Evolutionary conservation across 2,888 invertebrate species (phyloP).

Genomic region (Drosophila anomalipes): DNA sequence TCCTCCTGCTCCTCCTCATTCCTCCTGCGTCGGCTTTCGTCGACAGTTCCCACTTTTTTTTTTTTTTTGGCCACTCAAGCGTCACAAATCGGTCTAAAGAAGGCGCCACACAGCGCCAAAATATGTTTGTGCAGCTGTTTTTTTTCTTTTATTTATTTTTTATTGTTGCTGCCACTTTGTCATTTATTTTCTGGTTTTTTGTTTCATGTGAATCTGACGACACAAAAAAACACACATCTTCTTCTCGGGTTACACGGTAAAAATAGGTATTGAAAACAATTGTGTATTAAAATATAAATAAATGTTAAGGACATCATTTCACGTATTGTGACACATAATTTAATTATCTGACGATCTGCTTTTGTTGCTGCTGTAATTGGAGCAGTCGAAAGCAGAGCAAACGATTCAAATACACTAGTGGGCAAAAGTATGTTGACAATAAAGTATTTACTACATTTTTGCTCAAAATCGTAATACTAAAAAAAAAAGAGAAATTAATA

Average conservation of each 20-base stretch:
- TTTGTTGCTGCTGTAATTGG: not conserved
- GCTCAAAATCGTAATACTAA: too few relatives aligned
- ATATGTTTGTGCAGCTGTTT: conserved; percentile 58
- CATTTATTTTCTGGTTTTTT: not conserved
- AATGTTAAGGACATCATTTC: not conserved
- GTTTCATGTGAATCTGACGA: not conserved
- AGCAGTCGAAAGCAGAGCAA: not conserved
- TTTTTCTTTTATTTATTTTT: not conserved
- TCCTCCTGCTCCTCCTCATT: not conserved
- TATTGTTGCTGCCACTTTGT: not conserved
- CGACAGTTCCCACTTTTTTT: not conserved
- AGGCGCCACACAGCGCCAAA: conserved; percentile 11
- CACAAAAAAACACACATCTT: not conserved
- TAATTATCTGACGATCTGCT: not conserved
- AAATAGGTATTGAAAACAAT: not conserved
- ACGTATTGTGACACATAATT: not conserved
- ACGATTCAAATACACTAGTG: not conserved
- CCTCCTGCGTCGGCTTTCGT: not conserved
- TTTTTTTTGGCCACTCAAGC: conserved; percentile 3
- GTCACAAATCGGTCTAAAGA: conserved; percentile 1
- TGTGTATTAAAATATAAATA: not conserved
- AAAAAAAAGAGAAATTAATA: not conserved
- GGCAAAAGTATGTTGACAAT: not conserved
- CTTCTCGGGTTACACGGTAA: not conserved
- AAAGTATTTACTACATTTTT: too few relatives aligned